Evolutionary conservation across 2,888 invertebrate species (phyloP).

Genomic region (Cylloceria caligata): DNA sequence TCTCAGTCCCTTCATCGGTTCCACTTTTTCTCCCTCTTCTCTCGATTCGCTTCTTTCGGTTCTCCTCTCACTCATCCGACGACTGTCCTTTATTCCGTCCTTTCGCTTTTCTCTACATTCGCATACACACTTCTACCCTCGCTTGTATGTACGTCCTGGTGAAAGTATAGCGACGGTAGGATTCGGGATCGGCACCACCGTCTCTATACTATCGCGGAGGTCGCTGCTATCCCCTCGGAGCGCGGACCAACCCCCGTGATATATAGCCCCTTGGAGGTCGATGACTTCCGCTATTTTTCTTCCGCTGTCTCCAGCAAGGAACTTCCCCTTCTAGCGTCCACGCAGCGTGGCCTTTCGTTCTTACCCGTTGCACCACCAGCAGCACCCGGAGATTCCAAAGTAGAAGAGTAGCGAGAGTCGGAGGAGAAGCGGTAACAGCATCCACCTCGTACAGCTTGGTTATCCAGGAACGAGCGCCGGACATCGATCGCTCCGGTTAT

Average conservation of each 20-base stretch:
- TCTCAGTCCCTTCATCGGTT: constrained; percentile 51
- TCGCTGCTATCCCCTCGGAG: constrained; percentile 67
- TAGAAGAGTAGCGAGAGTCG: constrained; percentile 56
- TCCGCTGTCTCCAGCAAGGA: constrained; percentile 86
- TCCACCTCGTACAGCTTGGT: constrained; percentile 55
- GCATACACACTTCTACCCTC: constrained; percentile 31
- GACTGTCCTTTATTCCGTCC: constrained; percentile 40
- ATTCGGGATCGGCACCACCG: constrained; percentile 16
- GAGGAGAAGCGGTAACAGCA: constrained; percentile 61
- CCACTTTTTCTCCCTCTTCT: constrained; percentile 61
- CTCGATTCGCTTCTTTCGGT: constrained; percentile 13
- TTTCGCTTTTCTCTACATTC: constrained; percentile 47
- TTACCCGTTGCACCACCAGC: constrained; percentile 65
- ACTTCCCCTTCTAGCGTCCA: constrained; percentile 80
- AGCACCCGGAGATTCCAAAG: constrained; percentile 36
- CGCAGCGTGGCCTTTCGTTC: constrained; percentile 75
- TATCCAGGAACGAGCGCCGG: constrained; percentile 63
- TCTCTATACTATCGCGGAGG: constrained; percentile 30
- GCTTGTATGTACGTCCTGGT: constrained; percentile 38
- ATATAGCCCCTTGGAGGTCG: constrained; percentile 88
- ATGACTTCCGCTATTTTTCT: constrained; percentile 88
- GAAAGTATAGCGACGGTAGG: constrained; percentile 21
- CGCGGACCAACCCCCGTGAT: constrained; percentile 82
- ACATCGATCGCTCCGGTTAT: constrained; percentile 62
- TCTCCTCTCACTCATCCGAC: constrained; percentile 35